Evolutionary conservation across 2,113 vertebrate genomes (phyloP), one percentile per base, ranked within the genome.

Genomic region (Neotragus pygmaeus): DNA sequence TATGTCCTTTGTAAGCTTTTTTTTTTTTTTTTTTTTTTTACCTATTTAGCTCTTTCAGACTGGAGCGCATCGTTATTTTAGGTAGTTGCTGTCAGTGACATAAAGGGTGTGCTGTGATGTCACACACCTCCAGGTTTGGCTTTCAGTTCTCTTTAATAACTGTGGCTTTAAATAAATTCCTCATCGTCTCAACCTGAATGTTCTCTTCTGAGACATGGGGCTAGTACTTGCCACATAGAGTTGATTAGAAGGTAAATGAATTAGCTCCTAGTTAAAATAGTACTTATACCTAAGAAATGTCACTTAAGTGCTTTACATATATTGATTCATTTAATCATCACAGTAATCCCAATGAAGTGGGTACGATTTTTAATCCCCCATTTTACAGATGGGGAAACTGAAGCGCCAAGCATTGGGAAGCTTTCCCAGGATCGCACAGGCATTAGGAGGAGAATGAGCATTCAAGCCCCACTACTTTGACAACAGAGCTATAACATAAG

Each of bases 131-230:
- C 60, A 49, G 30, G 39, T 86, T 51, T 75, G 51, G 60, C 55
- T 95, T 33, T 85, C 51, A 75, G 10, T 91, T 88, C 39, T 83
- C 39, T 62, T 85, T 62, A 77, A 45, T 66, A 77, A n/a, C 21
- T 95, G 36, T 87, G 55, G 73, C 53, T 93, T 92, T 94, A 47
- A 95, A n/a, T 88, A 96, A 27, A 45, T 92, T 60, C 49, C 11
- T 55, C 70, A 47, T 45, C 14, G 17, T 70, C 64, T 88, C 77
- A 62, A 51, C 28, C 28, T 78, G 28, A 93, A 4, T 16, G 66
- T 88, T 55, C 81, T 77, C 49, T 96, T 78, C 66, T n/a, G 6
- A 64, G n/a, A 23, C 47, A 25, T 19, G 7, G 15, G 43, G 21
- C 88, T 55, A 33, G 10, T 81, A 64, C 80, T 87, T 81, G 49